Evolutionary conservation across 2,888 invertebrate genomes (phyloP), one percentile per base, ranked within the genome.

Genomic region (Cataglyphis livida): DNA sequence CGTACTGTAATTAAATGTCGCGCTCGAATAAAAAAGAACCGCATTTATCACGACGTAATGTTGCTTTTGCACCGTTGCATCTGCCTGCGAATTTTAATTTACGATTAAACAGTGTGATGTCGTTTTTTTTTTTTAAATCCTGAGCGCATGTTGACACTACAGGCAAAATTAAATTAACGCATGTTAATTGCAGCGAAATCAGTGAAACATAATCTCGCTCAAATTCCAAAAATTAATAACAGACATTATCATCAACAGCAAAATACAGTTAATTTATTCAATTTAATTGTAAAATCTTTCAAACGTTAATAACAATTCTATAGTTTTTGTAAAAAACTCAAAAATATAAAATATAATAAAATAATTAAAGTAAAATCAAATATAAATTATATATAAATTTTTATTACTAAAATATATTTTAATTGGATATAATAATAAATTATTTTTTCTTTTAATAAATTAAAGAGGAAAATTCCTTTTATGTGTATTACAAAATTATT

Each of bases 1-100:
- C n/a, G 41, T 57, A 12, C 44, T 38, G 41, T 75, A 76, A 81
- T 76, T 81, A 81, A 75, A 81, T 75, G 74, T 75, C 76, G 65
- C 57, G 54, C 48, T 57, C 38, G 62, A 76, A 57, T 76, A 81
- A 65, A 75, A 64, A 65, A 44, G 75, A 6, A 76, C n/a, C 64
- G 44, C 44, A 59, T 76, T 54, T 54, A 76, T 75, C 64, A 76
- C 12, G 44, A 35, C n/a, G 44, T 44, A 44, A 74, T 64, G 71
- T 61, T 59, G 35, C 35, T 71, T 59, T 18, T 71, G 44, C 44
- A 18, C 12, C 25, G 78, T 78, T 79, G 70, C 44, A 61, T 79
- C 71, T 70, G 59, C 12, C 78, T 59, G 59, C 18, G 18, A 70
- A 48, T 78, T 78, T 78, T 44, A 59, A 44, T 71, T 10, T 18